Base-by-base conservation (phyloP, 2,888 invertebrate species). In the Blomia tropicalis region DNA sequence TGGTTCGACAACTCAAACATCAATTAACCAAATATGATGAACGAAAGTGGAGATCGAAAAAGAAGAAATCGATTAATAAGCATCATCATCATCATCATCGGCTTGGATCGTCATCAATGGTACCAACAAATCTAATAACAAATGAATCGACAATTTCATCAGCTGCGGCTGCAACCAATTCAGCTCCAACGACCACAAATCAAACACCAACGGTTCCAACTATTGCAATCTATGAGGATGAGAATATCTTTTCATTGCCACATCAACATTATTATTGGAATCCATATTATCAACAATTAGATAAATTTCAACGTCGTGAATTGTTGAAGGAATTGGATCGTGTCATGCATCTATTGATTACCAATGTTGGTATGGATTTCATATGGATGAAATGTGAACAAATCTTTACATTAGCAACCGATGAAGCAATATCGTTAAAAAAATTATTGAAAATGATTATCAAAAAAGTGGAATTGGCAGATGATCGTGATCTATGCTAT, bases 221-320 rank as follows among this genome's bases (percentile, higher is more conserved):
- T 11, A 47, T 47, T 47, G n/a, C 51, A 7, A 47, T 47, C 22
- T 19, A 11, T n/a, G 51, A 47, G 22, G 51, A 47, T 47, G 51
- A 47, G 22, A 22, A 47, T n/a, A 11, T 7, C 22, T 56, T 56
- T 31, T 19, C n/a, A 19, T 25, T 56, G 23, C 56, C 4, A 31
- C 56, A 56, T 36, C 56, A 56, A 36, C 56, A 56, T 25, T 56
- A 56, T 25, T 56, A 56, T 25, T 56, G 56, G 56, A 56, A 56
- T 25, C 56, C 31, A 36, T 56, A 31, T 36, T 56, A 56, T 25
- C 56, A 56, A 11, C 56, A 56, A 25, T 36, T 56, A 25, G 3
- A 23, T 2, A 56, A 56, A 36, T 3, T 27, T 29, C 56, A 56
- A 30, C 29, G 56, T 2, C 56, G 29, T 11, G 56, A 56, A 36